Evolutionary conservation across 2,113 vertebrate species (phyloP).

Genomic region (Ctenomys sociabilis): DNA sequence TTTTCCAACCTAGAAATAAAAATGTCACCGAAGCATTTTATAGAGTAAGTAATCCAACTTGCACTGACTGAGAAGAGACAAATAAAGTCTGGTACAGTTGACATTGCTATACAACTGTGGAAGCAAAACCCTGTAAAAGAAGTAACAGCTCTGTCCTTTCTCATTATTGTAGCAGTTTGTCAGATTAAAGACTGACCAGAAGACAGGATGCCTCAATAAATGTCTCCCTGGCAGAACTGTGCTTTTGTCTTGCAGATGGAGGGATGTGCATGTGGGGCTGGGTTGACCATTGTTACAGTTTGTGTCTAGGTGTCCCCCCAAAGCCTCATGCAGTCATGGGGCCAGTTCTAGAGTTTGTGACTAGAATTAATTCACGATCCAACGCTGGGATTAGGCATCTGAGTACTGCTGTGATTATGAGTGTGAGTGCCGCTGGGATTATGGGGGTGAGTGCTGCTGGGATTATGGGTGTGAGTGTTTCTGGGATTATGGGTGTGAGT

Average conservation of each 20-base stretch:
- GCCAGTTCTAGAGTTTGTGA: no score
- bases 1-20: constrained; percentile 21
- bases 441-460: no score
- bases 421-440: no score
- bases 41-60: not conserved
- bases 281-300: not conserved
- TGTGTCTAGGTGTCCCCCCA: no score
- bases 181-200: not conserved
- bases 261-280: not conserved
- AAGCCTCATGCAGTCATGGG: no score
- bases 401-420: no score
- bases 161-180: not conserved
- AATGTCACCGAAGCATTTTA: constrained; percentile 1
- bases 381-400: no score
- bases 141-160: not conserved
- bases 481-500: no score
- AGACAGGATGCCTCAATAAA: not conserved
- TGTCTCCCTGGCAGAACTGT: not conserved
- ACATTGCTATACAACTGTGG: not conserved
- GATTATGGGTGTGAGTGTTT: no score
- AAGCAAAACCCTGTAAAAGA: not conserved
- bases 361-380: no score
- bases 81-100: not conserved
- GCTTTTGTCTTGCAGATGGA: not conserved
- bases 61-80: not conserved